Conservation (phyloP, 2,888 invertebrate genomes). For the Drosophila dives region DNA sequence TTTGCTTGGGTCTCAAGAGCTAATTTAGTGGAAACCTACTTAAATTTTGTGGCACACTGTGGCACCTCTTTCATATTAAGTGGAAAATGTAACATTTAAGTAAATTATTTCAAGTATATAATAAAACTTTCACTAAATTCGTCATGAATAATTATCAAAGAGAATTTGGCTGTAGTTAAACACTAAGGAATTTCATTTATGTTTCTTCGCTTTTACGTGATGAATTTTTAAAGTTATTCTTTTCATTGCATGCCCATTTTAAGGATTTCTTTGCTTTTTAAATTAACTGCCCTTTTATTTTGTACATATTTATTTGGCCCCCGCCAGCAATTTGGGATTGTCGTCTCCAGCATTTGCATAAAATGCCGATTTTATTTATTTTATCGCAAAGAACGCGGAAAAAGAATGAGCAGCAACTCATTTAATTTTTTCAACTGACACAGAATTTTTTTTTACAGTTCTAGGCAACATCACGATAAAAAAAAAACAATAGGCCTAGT, state of each 20-base stretch:
- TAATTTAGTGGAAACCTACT: not conserved
- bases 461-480: constrained; percentile 30
- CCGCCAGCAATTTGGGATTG: constrained; percentile 32
- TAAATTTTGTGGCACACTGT: not conserved
- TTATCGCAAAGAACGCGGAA: constrained; percentile 56
- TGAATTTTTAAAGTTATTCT: constrained; percentile 19
- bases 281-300: constrained; percentile 31
- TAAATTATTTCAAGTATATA: not conserved
- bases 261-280: constrained; percentile 10
- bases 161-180: not conserved
- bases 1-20: not conserved
- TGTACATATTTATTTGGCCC: constrained; percentile 50
- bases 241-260: constrained; percentile 21
- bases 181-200: not conserved
- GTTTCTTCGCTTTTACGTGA: constrained; percentile 3
- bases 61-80: not conserved
- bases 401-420: constrained; percentile 34
- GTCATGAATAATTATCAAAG: not conserved
- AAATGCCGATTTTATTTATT: constrained; percentile 78
- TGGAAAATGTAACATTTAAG: not conserved
- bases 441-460: constrained; percentile 53
- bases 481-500: not conserved
- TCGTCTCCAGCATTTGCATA: constrained; percentile 63
- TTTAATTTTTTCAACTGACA: constrained; percentile 55
- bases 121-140: not conserved